phyloP scores from a whole-genome alignment of 2,888 invertebrate genomes.

The Entomobrya proxima region DNA sequence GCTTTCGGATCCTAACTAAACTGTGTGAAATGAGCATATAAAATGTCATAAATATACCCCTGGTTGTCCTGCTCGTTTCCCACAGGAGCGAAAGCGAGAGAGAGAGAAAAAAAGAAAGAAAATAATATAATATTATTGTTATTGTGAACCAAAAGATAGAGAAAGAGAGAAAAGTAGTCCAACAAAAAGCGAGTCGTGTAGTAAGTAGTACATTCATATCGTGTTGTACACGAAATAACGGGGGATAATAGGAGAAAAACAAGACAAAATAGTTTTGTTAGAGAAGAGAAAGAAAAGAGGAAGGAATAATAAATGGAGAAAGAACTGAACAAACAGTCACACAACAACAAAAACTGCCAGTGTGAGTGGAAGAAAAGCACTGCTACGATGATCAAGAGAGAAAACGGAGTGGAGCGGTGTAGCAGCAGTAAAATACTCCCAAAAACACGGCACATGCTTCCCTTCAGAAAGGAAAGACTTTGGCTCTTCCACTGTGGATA shows the following conservation, averaged over 20 bases:
- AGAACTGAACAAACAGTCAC: constrained; percentile 58
- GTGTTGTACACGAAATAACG: constrained; percentile 6
- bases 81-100: not conserved
- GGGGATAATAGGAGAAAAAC: constrained; percentile 41
- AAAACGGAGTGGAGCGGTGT: too few species aligned
- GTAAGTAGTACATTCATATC: not conserved
- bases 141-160: too few species aligned
- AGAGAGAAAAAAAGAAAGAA: not conserved
- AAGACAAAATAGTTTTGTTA: constrained; percentile 39
- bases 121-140: constrained; percentile 14
- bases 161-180: not conserved
- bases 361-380: not conserved
- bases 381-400: not conserved
- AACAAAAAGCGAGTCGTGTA: not conserved
- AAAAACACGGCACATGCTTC: not conserved
- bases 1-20: not conserved
- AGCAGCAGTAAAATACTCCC: constrained; percentile 13
- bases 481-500: not conserved
- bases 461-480: not conserved
- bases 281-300: constrained; percentile 34
- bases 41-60: constrained; percentile 28
- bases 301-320: constrained; percentile 58
- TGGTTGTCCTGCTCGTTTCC: constrained; percentile 7
- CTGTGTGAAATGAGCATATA: constrained; percentile 23
- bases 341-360: constrained; percentile 1